These are phyloP conservation scores for Cinclus mexicanus DNA, from an alignment of 2,113 vertebrate species.

Conservation along the genomic window DNA sequence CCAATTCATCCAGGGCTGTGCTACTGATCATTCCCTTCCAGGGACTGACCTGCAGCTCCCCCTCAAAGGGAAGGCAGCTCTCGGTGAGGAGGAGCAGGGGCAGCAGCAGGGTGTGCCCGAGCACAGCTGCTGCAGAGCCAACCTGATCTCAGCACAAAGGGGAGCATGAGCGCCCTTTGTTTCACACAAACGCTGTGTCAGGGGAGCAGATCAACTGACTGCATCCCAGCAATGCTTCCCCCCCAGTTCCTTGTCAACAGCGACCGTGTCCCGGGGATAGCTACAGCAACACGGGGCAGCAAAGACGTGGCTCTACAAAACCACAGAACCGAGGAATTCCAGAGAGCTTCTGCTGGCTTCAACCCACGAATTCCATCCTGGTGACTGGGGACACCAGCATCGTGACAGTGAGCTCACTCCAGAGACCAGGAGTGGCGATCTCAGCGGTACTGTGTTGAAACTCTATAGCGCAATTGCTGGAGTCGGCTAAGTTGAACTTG, in stretches of 20 bases:
- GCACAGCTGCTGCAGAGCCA: not conserved
- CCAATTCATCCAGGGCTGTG: not conserved
- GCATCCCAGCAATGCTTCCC: not conserved
- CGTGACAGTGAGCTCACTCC: rapidly evolving
- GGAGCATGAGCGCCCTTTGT: not conserved
- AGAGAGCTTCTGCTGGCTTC: not conserved
- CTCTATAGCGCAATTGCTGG: rapidly evolving
- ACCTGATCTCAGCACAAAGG: not conserved
- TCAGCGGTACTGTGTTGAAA: rapidly evolving
- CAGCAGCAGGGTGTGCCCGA: not conserved
- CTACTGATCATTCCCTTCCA: not conserved
- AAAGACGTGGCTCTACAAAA: rapidly evolving
- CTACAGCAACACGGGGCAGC: not conserved
- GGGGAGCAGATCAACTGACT: not conserved
- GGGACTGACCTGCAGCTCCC: not conserved
- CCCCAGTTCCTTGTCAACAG: not conserved
- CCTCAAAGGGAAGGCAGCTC: not conserved
- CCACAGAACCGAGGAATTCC: not conserved
- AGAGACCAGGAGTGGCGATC: not conserved
- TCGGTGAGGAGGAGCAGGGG: not conserved
- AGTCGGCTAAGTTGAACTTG: not conserved
- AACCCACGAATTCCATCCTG: not conserved
- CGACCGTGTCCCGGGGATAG: not conserved
- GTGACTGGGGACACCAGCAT: not conserved
- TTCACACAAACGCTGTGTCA: not conserved